Percentiles rank a stretch among this genome's conserved stretches.
These are phyloP conservation scores for Triplophysa rosa DNA, from an alignment of 2,113 vertebrate genomes.

Conservation along the genomic window DNA sequence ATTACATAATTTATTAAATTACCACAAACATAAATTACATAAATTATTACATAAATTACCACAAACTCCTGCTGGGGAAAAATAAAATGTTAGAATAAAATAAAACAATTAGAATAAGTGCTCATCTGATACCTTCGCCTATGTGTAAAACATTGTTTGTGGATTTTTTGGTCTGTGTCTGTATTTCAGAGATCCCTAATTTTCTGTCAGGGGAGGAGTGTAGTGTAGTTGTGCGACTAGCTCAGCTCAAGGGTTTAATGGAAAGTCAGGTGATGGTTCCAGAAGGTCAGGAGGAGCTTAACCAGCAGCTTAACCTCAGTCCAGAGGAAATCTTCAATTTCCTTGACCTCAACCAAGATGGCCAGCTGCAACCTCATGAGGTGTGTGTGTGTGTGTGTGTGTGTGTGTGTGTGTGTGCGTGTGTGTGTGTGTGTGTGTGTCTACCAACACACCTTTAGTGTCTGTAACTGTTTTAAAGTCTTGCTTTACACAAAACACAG, in stretches of 20 bases:
- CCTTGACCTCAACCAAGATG: constrained; percentile 93
- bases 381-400: constrained; percentile 66
- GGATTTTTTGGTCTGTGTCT: constrained; percentile 16
- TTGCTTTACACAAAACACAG: not conserved
- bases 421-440: constrained; percentile 77
- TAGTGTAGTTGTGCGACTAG: constrained; percentile 80
- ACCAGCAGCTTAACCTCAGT: constrained; percentile 88
- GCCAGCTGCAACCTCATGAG: constrained; percentile 92
- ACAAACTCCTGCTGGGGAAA: too few relatives aligned
- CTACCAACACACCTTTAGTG: not conserved
- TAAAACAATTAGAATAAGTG: too few relatives aligned
- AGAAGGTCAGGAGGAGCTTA: constrained; percentile 88
- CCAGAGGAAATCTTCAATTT: constrained; percentile 94
- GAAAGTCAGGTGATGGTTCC: constrained; percentile 88
- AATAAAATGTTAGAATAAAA: too few relatives aligned
- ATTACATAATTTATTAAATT: too few relatives aligned
- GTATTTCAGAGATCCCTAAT: constrained; percentile 83
- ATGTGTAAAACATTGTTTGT: constrained; percentile 1
- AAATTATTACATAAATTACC: too few relatives aligned
- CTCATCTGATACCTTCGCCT: too few relatives aligned
- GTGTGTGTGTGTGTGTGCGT: constrained; percentile 39
- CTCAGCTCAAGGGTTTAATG: constrained; percentile 75
- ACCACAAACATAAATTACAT: too few relatives aligned
- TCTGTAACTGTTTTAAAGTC: not conserved
- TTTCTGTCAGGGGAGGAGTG: constrained; percentile 93